Evolutionary conservation across 2,797 vertebrate genomes (phyloP), one percentile per base, ranked within the genome.

Genomic region (Phalloptychus januarius): DNA sequence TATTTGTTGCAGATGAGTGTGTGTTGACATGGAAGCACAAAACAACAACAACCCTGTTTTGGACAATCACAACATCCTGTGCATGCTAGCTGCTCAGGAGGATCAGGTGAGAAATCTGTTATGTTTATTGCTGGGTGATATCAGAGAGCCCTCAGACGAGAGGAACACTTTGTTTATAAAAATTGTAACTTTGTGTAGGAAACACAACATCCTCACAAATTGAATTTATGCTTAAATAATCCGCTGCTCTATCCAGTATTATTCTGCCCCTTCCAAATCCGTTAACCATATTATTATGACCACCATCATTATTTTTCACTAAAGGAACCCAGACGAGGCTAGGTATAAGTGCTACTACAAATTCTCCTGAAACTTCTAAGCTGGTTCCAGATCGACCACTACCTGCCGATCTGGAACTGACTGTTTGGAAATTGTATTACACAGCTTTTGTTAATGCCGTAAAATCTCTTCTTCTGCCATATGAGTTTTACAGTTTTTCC

Each of bases 21-120:
- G 61, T 80, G 85, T 87, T 91, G 96, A 92, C 87, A 98, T 98
- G 97, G 97, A 97, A 83, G 94, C 96, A 88, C 96, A 96, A 88
- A 95, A 96, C 83, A 95, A 95, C 91, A 96, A 96, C 77, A 92
- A 97, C 12, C 93, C 95, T 38, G 93, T 93, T 1, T 92, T 96
- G 87, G 96, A 96, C 92, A 96, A 96, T 92, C 95, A 96, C 79
- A 97, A 95, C 91, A 96, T 91, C 84, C 84, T 91, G 1, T 96
- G 95, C 91, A 96, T 96, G 85, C 91, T 93, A 52, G 93, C 95
- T 0, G 95, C 93, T 58, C 95, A 86, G 71, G 88, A 86, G 40
- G 88, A 87, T 75, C 89, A 90, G 88, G 91, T 92, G 45, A 61
- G 15, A 33, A 50, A 48, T n/a, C 16, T 56, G 3, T 56, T 15